These are phyloP conservation scores for Macropus fuliginosus DNA, from an alignment of 2,797 vertebrate species.

Conservation along the genomic window DNA sequence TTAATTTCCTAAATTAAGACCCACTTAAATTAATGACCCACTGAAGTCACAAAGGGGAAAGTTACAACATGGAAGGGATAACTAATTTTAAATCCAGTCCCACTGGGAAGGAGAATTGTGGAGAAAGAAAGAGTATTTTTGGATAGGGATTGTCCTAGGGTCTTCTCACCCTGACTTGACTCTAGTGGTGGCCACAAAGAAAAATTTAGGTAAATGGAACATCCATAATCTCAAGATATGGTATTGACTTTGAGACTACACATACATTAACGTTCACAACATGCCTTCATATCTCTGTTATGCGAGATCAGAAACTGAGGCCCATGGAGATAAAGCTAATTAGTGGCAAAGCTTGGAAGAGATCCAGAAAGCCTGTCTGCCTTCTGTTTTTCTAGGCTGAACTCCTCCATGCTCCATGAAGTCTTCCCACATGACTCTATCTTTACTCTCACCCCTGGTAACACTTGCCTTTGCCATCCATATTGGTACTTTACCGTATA, in stretches of 20 bases:
- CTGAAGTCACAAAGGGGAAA: neutral
- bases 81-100: neutral
- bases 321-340: neutral
- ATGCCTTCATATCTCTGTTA: neutral
- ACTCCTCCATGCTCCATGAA: neutral
- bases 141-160: neutral
- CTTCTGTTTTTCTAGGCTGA: neutral
- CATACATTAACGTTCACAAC: neutral
- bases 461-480: neutral
- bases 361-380: neutral
- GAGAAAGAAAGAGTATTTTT: neutral
- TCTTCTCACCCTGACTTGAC: neutral
- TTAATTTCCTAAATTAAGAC: neutral
- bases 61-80: neutral
- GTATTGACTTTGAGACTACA: slow-evolving; percentile 22
- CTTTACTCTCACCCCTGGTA: neutral
- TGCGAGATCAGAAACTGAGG: neutral
- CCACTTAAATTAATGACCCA: neutral
- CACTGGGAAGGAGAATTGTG: neutral
- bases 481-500: neutral
- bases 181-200: neutral
- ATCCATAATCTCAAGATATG: slow-evolving; percentile 1
- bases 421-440: neutral
- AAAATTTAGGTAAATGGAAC: slow-evolving; percentile 22
- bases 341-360: neutral